Conservation (phyloP, 2,797 vertebrate species). For the Arnoldichthys spilopterus region DNA sequence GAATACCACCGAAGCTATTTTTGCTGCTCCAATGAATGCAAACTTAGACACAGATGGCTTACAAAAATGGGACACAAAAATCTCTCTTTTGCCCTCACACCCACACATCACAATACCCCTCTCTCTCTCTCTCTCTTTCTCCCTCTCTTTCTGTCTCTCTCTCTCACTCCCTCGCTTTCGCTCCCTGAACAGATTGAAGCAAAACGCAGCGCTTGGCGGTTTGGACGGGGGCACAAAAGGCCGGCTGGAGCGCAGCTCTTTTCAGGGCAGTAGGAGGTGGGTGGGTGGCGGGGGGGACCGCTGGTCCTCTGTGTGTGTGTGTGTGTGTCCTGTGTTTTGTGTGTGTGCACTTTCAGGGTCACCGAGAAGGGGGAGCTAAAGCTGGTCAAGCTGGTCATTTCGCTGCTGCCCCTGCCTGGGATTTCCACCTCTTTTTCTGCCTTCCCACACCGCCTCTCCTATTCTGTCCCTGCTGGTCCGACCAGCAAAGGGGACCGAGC, state of each 20-base stretch:
- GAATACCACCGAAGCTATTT: constrained; percentile 70
- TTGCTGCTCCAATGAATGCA: constrained; percentile 85
- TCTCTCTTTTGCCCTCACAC: constrained; percentile 30
- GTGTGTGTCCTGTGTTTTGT: constrained; percentile 86
- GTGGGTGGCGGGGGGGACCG: constrained; percentile 74
- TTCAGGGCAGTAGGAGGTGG: constrained; percentile 84
- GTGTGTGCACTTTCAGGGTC: constrained; percentile 71
- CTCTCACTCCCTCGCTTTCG: constrained; percentile 34
- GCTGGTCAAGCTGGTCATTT: constrained; percentile 78
- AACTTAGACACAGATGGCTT: constrained; percentile 89
- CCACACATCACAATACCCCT: constrained; percentile 19
- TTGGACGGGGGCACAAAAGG: constrained; percentile 86
- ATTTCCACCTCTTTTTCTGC: constrained; percentile 57
- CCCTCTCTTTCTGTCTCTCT: neutral
- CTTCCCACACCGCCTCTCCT: neutral
- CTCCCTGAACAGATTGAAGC: constrained; percentile 60
- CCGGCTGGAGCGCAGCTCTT: constrained; percentile 89
- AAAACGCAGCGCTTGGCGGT: constrained; percentile 69
- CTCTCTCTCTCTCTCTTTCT: constrained; percentile 46
- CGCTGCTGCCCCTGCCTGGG: constrained; percentile 76
- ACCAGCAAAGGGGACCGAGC: neutral
- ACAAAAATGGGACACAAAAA: constrained; percentile 73
- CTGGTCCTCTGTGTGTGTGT: constrained; percentile 73
- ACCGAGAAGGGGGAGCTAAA: constrained; percentile 82
- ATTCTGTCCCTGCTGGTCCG: neutral